A percentile compares a stretch with the other conserved stretches of the same genome.
Evolutionary conservation across 2,888 invertebrate species (phyloP).

Genomic region (Malthinus flaveolus): DNA sequence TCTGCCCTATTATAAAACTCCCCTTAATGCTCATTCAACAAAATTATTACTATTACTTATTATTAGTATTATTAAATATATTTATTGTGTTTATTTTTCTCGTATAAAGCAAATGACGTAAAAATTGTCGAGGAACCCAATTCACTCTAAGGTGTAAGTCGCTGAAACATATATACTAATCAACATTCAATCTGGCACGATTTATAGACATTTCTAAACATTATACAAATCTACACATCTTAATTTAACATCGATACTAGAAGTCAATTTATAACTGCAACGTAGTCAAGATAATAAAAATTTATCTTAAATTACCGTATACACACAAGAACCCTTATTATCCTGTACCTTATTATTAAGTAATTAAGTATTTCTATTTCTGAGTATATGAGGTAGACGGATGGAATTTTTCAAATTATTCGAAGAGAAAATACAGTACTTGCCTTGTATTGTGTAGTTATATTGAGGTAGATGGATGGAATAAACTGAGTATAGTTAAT

Average conservation of each 20-base stretch:
- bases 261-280: constrained; percentile 49
- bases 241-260: constrained; percentile 44
- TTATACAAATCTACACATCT: constrained; percentile 46
- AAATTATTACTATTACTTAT: neutral
- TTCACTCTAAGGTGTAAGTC: constrained; percentile 30
- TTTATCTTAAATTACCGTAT: constrained; percentile 48
- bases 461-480: constrained; percentile 76
- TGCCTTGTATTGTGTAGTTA: constrained; percentile 29
- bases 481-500: constrained; percentile 50
- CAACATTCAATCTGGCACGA: constrained; percentile 41
- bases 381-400: constrained; percentile 54
- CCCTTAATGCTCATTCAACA: constrained; percentile 14
- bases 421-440: constrained; percentile 19
- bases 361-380: constrained; percentile 32
- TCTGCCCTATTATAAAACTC: constrained; percentile 27
- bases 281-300: constrained; percentile 43
- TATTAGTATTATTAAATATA: constrained; percentile 28
- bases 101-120: constrained; percentile 14
- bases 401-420: constrained; percentile 49
- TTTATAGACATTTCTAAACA: constrained; percentile 39
- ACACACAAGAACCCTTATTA: constrained; percentile 55
- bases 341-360: constrained; percentile 43
- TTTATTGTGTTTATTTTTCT: constrained; percentile 6
- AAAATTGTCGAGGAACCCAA: constrained; percentile 29
- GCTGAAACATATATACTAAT: constrained; percentile 34